A percentile compares a stretch with the other conserved stretches of the same genome.
These are phyloP conservation scores for Cuculus canorus DNA, from an alignment of 2,797 vertebrate genomes.

Conservation along the genomic window DNA sequence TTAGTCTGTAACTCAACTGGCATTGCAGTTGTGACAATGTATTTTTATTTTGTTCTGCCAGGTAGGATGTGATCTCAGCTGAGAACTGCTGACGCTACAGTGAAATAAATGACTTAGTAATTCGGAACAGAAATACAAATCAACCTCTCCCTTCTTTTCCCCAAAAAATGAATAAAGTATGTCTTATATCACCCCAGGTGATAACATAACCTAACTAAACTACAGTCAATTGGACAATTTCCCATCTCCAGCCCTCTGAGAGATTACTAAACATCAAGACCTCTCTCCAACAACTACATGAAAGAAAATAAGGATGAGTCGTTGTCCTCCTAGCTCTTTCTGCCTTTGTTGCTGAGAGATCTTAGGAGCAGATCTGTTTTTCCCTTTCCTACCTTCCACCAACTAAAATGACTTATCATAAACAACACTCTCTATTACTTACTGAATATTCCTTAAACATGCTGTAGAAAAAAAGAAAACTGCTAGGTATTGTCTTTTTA, in stretches of 20 bases:
- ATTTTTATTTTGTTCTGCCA: not conserved
- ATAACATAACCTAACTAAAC: not conserved
- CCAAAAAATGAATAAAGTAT: not conserved
- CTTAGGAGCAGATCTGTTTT: not conserved
- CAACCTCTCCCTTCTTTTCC: not conserved
- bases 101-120: not conserved
- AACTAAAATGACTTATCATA: not conserved
- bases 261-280: not conserved
- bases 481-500: not conserved
- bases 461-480: fast-evolving
- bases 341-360: not conserved
- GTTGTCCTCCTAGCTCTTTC: not conserved
- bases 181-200: not conserved
- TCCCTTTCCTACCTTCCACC: not conserved
- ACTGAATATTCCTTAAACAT: not conserved
- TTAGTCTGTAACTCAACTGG: not conserved
- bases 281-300: not conserved
- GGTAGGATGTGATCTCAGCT: not conserved
- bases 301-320: not conserved
- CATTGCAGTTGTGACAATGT: not conserved
- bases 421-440: not conserved
- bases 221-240: not conserved
- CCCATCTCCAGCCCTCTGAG: not conserved
- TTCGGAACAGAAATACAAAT: not conserved
- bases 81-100: not conserved